A percentile compares a stretch with the other conserved stretches of the same genome.
Conservation (phyloP, 2,113 vertebrate species). For the Phyllopteryx taeniolatus region DNA sequence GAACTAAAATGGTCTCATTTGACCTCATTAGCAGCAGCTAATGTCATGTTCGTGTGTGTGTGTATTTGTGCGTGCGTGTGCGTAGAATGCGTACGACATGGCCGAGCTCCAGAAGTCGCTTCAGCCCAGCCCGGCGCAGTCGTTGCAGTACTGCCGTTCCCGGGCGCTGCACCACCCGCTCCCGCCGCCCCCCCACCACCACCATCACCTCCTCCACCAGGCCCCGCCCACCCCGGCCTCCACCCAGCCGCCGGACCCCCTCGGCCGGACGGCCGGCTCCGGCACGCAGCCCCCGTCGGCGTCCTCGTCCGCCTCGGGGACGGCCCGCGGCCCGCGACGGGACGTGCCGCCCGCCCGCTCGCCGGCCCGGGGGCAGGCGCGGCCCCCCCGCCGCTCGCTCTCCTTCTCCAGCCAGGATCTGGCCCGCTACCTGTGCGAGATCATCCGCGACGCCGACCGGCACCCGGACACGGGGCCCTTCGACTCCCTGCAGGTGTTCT, state of each 20-base stretch:
- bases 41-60: too few species aligned
- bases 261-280: conserved; percentile 47
- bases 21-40: too few species aligned
- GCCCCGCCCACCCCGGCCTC: conserved; percentile 47
- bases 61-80: not conserved
- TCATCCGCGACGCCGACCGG: conserved; percentile 74
- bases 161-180: conserved; percentile 62
- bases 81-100: conserved; percentile 84
- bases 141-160: conserved; percentile 70
- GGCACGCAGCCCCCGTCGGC: conserved; percentile 61
- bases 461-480: conserved; percentile 67
- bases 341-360: conserved; percentile 69
- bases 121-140: conserved; percentile 78
- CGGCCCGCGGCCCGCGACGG: conserved; percentile 59
- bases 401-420: conserved; percentile 73
- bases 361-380: conserved; percentile 67
- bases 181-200: conserved; percentile 54
- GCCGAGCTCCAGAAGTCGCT: conserved; percentile 85
- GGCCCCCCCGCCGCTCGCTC: conserved; percentile 58
- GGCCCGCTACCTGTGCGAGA: conserved; percentile 73
- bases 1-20: too few species aligned
- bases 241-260: conserved; percentile 42
- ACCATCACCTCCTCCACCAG: conserved; percentile 62
- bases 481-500: conserved; percentile 79
- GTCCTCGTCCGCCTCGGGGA: conserved; percentile 39